Conservation (phyloP, 2,797 vertebrate species). For the Hephaestus fuliginosus region DNA sequence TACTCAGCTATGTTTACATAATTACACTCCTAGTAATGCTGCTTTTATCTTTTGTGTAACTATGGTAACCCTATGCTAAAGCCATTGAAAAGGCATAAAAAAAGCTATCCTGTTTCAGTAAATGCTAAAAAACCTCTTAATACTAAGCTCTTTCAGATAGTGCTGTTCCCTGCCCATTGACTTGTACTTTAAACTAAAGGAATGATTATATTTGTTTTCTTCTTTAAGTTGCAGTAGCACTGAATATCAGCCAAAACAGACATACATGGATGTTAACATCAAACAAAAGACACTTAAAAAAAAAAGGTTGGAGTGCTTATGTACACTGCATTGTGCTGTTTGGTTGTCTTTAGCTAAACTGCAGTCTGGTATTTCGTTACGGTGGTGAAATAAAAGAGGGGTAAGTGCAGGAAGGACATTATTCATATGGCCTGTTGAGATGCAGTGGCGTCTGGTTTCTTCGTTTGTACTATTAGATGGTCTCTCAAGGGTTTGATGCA, state of each 20-base stretch:
- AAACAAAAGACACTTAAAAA: conserved; percentile 1
- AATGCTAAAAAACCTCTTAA: background rate
- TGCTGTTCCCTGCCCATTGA: background rate
- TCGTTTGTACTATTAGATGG: conserved; percentile 37
- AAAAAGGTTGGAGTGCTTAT: background rate
- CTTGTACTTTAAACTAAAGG: conserved; percentile 8
- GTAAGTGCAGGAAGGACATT: too few relatives aligned
- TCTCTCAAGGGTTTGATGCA: conserved; percentile 61
- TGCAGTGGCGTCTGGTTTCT: conserved; percentile 5
- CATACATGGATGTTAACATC: background rate
- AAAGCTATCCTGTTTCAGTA: background rate
- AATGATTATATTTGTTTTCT: conserved; percentile 32
- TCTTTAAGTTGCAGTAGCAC: conserved; percentile 1
- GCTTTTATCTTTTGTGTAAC: background rate
- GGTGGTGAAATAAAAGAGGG: background rate
- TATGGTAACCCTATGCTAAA: conserved; percentile 3
- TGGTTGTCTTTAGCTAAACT: background rate
- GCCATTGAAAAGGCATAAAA: background rate
- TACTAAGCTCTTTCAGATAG: background rate
- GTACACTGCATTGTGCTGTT: too few relatives aligned
- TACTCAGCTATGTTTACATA: background rate
- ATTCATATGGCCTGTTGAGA: background rate
- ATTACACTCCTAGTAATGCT: background rate
- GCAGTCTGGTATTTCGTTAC: background rate
- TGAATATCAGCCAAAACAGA: background rate